Base-by-base conservation (phyloP, 2,113 vertebrate species). In the Reinhardtius hippoglossoides region DNA sequence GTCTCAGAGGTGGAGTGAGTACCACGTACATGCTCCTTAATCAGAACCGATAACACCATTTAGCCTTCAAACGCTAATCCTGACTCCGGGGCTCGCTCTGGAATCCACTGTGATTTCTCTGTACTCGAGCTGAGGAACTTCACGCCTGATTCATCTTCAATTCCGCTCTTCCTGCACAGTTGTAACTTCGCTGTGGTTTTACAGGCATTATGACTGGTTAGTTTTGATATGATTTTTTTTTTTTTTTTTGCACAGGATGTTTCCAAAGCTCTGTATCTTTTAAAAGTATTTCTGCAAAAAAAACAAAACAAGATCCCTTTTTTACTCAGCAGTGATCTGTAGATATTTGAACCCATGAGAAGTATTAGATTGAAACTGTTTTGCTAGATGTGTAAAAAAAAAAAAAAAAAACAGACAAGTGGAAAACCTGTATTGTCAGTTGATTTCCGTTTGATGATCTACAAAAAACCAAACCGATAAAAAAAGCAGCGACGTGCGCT, bases 401-500 rank as follows among this genome's bases (percentile, higher is more conserved):
- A 24, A 24, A 24, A 24, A 24, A 24, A 24, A 24, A 57, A 58
- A 35, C 55, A 66, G 46, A 55, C 69, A 44, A 66, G 31, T 69
- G 78, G 86, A 83, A 87, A 89, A 80, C 27, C 40, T 61, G 55
- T 72, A 37, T 40, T 48, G 9, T 75, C 14, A 0, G 50, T 1
- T 60, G 61, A 68, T 82, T 88, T 90, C 78, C 64, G 3, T 87
- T 86, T 94, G 91, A 91, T 93, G 91, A 89, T 86, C 91, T 70
- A 78, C 52, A 55, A 68, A 86, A 85, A 87, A 64, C 1, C 69
- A 90, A 89, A 93, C 95, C 91, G 95, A 96, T 92, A 31, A 95
- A 92, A 31, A 95, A 92, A 93, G 88, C 71, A 90, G 88, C 83
- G 91, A 91, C 88, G 90, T 87, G 93, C 86, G 83, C 88, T 94